These are phyloP conservation scores for Atlantisia rogersi DNA, from an alignment of 2,113 vertebrate genomes.

Conservation along the genomic window DNA sequence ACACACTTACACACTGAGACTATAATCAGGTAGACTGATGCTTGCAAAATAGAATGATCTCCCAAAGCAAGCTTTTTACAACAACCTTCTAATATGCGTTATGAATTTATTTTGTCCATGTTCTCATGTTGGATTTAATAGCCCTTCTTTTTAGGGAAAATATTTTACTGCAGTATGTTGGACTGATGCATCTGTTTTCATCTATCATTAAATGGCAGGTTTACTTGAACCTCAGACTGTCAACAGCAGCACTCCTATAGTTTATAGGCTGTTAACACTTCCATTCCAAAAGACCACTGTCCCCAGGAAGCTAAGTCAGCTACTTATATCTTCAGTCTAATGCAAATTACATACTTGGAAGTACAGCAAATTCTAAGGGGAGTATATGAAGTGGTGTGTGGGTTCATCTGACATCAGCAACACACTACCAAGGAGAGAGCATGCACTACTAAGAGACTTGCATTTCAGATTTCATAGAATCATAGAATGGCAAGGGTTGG, in stretches of 20 bases:
- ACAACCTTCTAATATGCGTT: neutral
- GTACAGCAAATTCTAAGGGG: neutral
- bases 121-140: neutral
- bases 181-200: neutral
- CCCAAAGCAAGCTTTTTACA: neutral
- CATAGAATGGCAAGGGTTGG: too few relatives aligned
- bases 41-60: neutral
- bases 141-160: neutral
- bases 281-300: neutral
- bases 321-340: neutral
- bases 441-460: neutral
- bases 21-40: neutral
- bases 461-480: neutral
- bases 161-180: neutral
- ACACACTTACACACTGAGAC: neutral
- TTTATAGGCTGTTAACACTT: neutral
- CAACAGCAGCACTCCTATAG: neutral
- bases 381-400: too few relatives aligned
- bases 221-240: neutral
- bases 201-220: neutral
- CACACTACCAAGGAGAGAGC: rapidly evolving
- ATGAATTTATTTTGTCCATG: neutral
- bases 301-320: neutral
- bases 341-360: neutral
- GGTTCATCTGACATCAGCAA: neutral